Evolutionary conservation across 1,140 invertebrate species (phyloP), one percentile per base, ranked within the genome.

Genomic region (Cylas formicarius): DNA sequence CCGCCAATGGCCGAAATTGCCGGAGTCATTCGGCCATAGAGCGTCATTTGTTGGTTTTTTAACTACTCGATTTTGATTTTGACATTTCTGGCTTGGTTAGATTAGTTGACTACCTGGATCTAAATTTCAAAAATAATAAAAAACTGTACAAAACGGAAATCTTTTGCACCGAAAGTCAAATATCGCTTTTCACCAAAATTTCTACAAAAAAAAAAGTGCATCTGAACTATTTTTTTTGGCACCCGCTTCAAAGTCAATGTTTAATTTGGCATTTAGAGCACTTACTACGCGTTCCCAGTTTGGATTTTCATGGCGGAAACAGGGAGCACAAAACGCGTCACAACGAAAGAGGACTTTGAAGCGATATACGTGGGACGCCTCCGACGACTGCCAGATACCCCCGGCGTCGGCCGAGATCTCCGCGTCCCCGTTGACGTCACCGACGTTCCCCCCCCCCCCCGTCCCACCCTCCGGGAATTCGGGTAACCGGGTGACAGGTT

Each of bases 401-500:
- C n/a, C n/a, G n/a, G n/a, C n/a, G n/a, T n/a, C n/a, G n/a, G n/a
- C n/a, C n/a, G n/a, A n/a, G n/a, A n/a, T n/a, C n/a, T n/a, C n/a
- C n/a, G n/a, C n/a, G n/a, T n/a, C n/a, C n/a, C n/a, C n/a, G n/a
- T n/a, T 53, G 46, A 53, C 51, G 51, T 53, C 51, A 53, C 22
- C 45, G 41, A 21, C 34, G 24, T 18, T 24, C 41, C 24, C 37
- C 19, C 21, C 19, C 31, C 4, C n/a, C 28, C 24, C 32, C 36
- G 16, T 31, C 26, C 13, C 17, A 8, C 24, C 28, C 32, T 13
- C 21, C 17, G 14, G 4, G 42, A 43, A 53, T 49, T 48, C 49
- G 42, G 51, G 51, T 49, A 53, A 53, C 46, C 49, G 37, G 51
- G 51, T 49, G 38, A 48, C 20, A 31, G 27, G 47, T 49, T 53